Percentiles rank a stretch among this genome's conserved stretches.
These are phyloP conservation scores for Globicephala melas DNA, from an alignment of 2,113 vertebrate genomes.

Conservation along the genomic window DNA sequence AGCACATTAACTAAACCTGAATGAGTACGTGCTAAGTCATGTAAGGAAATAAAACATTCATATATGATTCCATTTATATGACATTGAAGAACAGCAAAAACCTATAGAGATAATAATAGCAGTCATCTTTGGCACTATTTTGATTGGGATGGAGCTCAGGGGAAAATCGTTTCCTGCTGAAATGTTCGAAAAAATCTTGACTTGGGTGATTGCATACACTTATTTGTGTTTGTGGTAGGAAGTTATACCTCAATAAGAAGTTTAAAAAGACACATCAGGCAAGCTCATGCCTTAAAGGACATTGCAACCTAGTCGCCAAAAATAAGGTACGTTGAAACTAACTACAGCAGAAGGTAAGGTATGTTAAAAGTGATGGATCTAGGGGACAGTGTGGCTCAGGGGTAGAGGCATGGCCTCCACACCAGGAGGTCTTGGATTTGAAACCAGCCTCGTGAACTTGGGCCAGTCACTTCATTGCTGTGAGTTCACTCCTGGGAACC, in stretches of 20 bases:
- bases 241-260: neutral
- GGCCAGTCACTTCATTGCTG: neutral
- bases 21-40: neutral
- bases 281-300: neutral
- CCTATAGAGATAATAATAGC: neutral
- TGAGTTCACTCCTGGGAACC: neutral
- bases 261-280: neutral
- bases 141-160: neutral
- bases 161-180: neutral
- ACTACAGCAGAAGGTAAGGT: neutral
- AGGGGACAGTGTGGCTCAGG: neutral
- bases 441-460: neutral
- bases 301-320: neutral
- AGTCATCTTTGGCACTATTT: neutral
- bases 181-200: neutral
- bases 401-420: neutral
- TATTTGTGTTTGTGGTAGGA: neutral
- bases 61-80: neutral
- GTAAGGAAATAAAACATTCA: neutral
- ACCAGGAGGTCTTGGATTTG: neutral
- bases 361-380: neutral
- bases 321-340: neutral
- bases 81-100: neutral
- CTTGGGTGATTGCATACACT: neutral
- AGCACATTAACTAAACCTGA: neutral